A percentile compares a stretch with the other conserved stretches of the same genome.
These are phyloP conservation scores for Diarsia rubi DNA, from an alignment of 2,888 invertebrate genomes.

Conservation along the genomic window DNA sequence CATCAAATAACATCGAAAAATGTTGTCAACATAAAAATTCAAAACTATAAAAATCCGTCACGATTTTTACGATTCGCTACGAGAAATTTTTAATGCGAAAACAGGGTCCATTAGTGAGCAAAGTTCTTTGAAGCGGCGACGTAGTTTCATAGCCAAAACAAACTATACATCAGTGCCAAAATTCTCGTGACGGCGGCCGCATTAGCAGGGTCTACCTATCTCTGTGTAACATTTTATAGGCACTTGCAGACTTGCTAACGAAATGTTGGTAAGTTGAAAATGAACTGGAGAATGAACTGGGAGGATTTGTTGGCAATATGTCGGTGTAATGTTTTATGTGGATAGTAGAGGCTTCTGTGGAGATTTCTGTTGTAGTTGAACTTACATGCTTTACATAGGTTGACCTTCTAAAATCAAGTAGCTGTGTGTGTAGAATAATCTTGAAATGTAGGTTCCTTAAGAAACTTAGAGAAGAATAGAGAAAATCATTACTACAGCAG, in stretches of 20 bases:
- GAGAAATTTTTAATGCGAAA: slow-evolving; percentile 76
- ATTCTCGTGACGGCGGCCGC: slow-evolving; percentile 71
- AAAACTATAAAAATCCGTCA: slow-evolving; percentile 68
- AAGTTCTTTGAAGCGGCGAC: slow-evolving; percentile 66
- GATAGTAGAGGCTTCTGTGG: neutral
- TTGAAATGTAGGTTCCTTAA: neutral
- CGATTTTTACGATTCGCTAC: slow-evolving; percentile 70
- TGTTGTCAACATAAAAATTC: slow-evolving; percentile 66
- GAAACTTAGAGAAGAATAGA: neutral
- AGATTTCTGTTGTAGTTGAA: neutral
- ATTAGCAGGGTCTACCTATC: slow-evolving; percentile 63
- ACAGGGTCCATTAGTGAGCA: slow-evolving; percentile 84
- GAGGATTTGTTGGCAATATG: slow-evolving; percentile 8
- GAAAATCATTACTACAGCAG: neutral
- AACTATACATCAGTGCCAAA: slow-evolving; percentile 90
- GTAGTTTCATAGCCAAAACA: slow-evolving; percentile 88
- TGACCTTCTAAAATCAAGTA: neutral
- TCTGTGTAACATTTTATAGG: slow-evolving; percentile 56
- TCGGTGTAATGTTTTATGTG: neutral
- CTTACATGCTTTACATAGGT: neutral
- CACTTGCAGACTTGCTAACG: slow-evolving; percentile 48
- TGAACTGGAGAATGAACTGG: slow-evolving; percentile 23
- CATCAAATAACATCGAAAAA: slow-evolving; percentile 47
- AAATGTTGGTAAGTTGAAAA: slow-evolving; percentile 45
- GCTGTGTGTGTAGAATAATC: neutral